These are phyloP conservation scores for Monochamus saltuarius DNA, from an alignment of 1,140 invertebrate species.

Conservation along the genomic window DNA sequence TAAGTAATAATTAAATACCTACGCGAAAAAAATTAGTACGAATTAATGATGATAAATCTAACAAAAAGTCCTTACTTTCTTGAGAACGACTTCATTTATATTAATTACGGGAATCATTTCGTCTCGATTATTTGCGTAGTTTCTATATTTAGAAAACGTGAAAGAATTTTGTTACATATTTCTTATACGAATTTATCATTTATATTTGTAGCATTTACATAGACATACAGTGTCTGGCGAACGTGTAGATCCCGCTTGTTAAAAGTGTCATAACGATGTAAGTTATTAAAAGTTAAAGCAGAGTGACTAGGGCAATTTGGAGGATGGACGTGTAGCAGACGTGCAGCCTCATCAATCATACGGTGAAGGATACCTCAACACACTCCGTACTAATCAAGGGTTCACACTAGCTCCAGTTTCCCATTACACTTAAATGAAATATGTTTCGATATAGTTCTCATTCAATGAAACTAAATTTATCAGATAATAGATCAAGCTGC, in stretches of 20 bases:
- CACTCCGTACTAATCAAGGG: slow-evolving; percentile 32
- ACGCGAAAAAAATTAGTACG: too few relatives aligned
- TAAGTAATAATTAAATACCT: too few relatives aligned
- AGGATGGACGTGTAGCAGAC: slow-evolving; percentile 36
- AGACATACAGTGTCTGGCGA: neutral
- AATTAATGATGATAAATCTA: too few relatives aligned
- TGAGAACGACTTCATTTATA: too few relatives aligned
- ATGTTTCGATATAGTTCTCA: neutral
- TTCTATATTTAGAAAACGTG: too few relatives aligned
- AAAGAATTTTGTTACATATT: too few relatives aligned
- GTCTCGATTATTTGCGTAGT: too few relatives aligned
- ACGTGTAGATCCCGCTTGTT: slow-evolving; percentile 29
- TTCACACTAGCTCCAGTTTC: neutral
- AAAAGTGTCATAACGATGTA: slow-evolving; percentile 43
- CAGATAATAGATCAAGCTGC: neutral
- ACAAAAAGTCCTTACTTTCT: too few relatives aligned
- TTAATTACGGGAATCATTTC: too few relatives aligned
- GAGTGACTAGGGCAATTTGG: slow-evolving; percentile 36
- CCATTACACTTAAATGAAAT: neutral
- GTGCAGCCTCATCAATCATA: slow-evolving; percentile 40
- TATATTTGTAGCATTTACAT: too few relatives aligned
- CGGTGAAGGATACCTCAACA: slow-evolving; percentile 34
- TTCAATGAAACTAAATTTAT: neutral
- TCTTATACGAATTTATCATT: too few relatives aligned
- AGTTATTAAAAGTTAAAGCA: slow-evolving; percentile 47